These are phyloP conservation scores for Sebastes matsubarae DNA, from an alignment of 2,797 vertebrate species.

Conservation along the genomic window DNA sequence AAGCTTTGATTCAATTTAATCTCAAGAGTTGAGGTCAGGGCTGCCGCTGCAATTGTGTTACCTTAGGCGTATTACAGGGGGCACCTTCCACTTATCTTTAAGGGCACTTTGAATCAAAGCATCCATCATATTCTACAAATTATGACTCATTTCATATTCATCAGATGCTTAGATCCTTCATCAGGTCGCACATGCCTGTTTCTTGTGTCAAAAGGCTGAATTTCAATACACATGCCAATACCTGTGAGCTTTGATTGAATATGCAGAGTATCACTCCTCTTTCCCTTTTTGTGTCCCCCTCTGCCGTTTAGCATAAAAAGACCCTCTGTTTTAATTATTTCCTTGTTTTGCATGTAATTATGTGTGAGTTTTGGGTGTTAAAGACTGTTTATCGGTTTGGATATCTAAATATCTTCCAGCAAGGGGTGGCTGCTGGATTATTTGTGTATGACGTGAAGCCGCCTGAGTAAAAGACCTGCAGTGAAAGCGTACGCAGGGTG, in stretches of 20 bases:
- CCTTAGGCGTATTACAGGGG: neutral
- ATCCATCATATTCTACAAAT: conserved; percentile 42
- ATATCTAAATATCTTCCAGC: neutral
- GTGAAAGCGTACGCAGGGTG: neutral
- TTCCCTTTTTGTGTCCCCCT: neutral
- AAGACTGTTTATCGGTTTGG: neutral
- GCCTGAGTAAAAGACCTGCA: neutral
- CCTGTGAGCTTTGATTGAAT: conserved; percentile 42
- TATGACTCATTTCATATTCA: conserved; percentile 54
- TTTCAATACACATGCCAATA: conserved; percentile 35
- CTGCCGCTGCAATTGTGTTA: neutral
- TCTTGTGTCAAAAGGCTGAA: conserved; percentile 53
- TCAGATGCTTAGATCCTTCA: conserved; percentile 24
- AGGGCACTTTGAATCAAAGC: conserved; percentile 44
- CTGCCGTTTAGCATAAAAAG: conserved; percentile 6
- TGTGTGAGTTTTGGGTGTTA: neutral
- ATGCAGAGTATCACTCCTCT: conserved; percentile 27
- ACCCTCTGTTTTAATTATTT: conserved; percentile 2
- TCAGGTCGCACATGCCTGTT: conserved; percentile 48
- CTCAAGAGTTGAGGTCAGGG: neutral
- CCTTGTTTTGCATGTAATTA: conserved; percentile 8
- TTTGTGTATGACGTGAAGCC: neutral
- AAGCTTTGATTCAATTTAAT: neutral
- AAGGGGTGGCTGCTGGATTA: neutral
- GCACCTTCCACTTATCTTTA: neutral